phyloP scores from a whole-genome alignment of 2,113 vertebrate species.

The Trochalopteron elliotii region DNA sequence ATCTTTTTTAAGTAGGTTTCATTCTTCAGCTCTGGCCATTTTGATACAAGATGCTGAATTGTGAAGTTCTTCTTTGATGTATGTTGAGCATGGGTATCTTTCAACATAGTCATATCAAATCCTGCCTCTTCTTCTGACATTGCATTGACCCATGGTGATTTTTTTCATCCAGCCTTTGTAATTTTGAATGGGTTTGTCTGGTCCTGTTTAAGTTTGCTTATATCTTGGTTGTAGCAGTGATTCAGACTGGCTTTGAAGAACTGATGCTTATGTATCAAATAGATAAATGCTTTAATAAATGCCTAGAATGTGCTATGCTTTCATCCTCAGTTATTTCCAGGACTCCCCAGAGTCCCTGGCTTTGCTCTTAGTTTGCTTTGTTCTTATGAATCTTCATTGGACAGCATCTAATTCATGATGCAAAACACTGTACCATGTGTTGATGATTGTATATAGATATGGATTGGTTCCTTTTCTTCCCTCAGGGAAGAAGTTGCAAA shows the following conservation, averaged over 20 bases:
- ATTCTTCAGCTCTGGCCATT: background rate
- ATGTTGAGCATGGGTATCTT: background rate
- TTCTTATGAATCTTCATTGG: background rate
- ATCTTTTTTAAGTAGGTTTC: background rate
- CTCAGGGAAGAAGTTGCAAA: background rate
- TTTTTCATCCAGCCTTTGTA: background rate
- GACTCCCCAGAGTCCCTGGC: background rate
- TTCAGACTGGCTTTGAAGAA: constrained; percentile 10
- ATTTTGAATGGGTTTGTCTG: background rate
- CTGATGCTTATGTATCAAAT: background rate
- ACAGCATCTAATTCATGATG: background rate
- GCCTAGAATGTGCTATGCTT: background rate
- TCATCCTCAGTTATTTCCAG: background rate
- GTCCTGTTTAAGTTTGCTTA: background rate
- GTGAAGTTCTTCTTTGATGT: background rate
- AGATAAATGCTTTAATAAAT: constrained; percentile 1
- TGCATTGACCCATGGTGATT: background rate
- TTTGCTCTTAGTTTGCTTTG: constrained; percentile 12
- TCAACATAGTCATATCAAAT: background rate
- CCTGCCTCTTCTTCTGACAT: background rate
- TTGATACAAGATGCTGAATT: background rate
- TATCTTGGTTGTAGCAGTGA: background rate
- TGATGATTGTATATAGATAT: background rate
- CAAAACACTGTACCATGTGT: background rate
- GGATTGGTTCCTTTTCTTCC: background rate